Percentiles rank a stretch among this genome's conserved stretches.
Conservation (phyloP, 2,113 vertebrate species). For the Herpailurus yagouaroundi region DNA sequence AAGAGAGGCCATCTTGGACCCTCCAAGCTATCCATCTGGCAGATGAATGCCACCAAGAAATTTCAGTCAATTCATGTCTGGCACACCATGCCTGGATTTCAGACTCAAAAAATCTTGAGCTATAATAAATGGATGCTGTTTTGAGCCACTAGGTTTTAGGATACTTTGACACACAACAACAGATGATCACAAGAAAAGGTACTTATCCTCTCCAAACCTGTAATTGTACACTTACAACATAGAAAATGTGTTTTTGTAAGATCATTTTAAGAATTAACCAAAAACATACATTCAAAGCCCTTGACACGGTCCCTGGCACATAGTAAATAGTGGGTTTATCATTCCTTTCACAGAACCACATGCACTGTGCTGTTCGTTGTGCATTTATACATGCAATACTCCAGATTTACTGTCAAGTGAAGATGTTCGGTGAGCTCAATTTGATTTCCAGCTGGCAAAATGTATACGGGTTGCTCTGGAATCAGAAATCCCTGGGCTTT, state of each 20-base stretch:
- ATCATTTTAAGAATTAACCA: not conserved
- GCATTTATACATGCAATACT: accelerated
- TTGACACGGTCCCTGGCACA: not conserved
- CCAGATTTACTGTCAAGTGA: not conserved
- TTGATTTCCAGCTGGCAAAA: not conserved
- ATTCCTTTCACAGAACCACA: not conserved
- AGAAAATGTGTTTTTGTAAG: constrained; percentile 23
- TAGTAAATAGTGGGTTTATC: not conserved
- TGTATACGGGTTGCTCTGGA: not conserved
- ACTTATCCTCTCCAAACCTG: not conserved
- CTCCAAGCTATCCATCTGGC: not conserved
- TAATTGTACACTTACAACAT: not conserved
- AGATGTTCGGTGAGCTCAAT: not conserved
- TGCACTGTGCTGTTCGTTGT: too few species aligned
- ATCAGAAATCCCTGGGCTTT: not conserved
- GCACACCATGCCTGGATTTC: not conserved
- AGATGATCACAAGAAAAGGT: not conserved
- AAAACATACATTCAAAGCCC: not conserved
- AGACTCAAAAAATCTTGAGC: not conserved
- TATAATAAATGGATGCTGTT: not conserved
- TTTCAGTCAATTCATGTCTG: not conserved
- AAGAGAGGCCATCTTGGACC: not conserved
- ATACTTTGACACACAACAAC: not conserved
- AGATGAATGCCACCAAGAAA: not conserved
- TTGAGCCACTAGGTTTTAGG: not conserved